Base-by-base conservation (phyloP, 1,140 invertebrate species). In the Rhagoletis pomonella region DNA sequence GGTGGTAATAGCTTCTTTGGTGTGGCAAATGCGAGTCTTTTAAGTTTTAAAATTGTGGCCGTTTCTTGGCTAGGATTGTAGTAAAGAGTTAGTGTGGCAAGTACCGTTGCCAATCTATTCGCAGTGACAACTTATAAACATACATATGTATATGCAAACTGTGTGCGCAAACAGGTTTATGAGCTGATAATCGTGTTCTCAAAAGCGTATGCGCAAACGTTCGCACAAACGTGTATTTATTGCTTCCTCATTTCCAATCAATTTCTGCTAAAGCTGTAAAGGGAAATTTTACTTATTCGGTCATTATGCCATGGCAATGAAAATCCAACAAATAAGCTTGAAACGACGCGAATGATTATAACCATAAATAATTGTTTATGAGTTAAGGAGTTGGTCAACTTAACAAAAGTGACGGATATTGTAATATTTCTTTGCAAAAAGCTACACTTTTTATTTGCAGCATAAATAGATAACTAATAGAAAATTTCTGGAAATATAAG, bases 101-200 rank as follows among this genome's bases (percentile, higher is more conserved):
- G 73, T 81, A 81, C 73, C 73, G 73, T 81, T 81, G 47, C 47
- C 19, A 81, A 55, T 81, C 73, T 9, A 55, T 81, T 58, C 47
- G 17, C 47, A 0, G n/a, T 4, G n/a, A 58, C 47, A n/a, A 50
- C 14, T 29, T 29, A 29, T 29, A 29, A 29, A 29, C 29, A 29
- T 29, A 29, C 29, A 29, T 29, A 29, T 29, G 29, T 29, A 29
- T 29, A 29, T 29, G 47, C 0, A 19, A n/a, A 77, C 14, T 77
- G 50, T 77, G 17, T 19, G 47, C n/a, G 47, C 5, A 55, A 58
- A 81, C 73, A 55, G 47, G 73, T 81, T 81, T 81, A n/a, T 47
- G 47, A 10, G 19, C 17, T 81, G 73, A 55, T 81, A 55, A 81
- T 44, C 47, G 73, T 9, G 47, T 81, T 81, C 73, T 55, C 2